Conservation (phyloP, 2,888 invertebrate species). For the Hyles lineata region DNA sequence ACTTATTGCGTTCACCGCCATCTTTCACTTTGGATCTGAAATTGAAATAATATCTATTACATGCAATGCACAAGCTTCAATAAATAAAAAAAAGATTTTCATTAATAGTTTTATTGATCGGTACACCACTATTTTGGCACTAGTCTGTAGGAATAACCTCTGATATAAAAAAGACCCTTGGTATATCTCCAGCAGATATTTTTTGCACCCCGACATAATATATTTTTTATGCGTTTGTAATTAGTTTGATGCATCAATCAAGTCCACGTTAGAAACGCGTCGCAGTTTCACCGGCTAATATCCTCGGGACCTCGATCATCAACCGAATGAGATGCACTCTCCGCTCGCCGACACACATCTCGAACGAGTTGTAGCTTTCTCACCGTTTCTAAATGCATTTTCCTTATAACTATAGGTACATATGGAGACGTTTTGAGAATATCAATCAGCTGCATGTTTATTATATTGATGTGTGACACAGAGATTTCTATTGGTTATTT, state of each 20-base stretch:
- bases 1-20: slow-evolving; percentile 60
- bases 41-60: slow-evolving; percentile 52
- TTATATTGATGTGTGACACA: no score
- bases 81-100: neutral
- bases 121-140: no score
- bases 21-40: slow-evolving; percentile 47
- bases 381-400: neutral
- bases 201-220: neutral
- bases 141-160: no score
- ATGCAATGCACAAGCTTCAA: neutral
- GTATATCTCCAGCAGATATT: no score
- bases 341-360: neutral
- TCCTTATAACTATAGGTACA: neutral
- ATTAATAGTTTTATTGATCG: no score
- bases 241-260: neutral
- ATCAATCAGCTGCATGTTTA: no score
- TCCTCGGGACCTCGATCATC: neutral
- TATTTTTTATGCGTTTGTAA: neutral
- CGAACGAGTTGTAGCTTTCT: neutral
- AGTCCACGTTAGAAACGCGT: neutral
- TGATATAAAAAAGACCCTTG: no score
- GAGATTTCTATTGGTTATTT: no score
- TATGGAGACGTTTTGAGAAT: no score
- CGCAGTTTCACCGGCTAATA: slow-evolving; percentile 1
- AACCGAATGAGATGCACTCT: neutral